Evolutionary conservation across 2,888 invertebrate genomes (phyloP).

Genomic region (Mamestra brassicae): DNA sequence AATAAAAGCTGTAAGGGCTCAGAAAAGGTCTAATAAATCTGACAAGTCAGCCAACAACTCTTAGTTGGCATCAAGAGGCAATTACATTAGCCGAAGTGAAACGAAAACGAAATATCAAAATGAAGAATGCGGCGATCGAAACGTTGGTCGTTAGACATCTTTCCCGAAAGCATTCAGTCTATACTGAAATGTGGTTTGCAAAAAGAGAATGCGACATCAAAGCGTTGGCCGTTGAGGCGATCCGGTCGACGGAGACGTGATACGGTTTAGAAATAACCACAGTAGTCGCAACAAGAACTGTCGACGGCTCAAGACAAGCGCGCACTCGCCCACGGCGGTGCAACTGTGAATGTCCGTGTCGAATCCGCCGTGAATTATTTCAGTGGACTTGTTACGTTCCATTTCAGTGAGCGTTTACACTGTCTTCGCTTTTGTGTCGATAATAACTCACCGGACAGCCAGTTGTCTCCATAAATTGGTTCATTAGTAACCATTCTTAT

Average conservation of each 20-base stretch:
- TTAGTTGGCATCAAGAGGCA: slow-evolving; percentile 60
- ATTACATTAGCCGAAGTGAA: slow-evolving; percentile 63
- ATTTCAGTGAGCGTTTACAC: slow-evolving; percentile 81
- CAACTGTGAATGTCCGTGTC: slow-evolving; percentile 81
- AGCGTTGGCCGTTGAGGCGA: slow-evolving; percentile 81
- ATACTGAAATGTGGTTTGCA: slow-evolving; percentile 87
- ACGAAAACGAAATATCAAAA: slow-evolving; percentile 71
- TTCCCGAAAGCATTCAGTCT: slow-evolving; percentile 88
- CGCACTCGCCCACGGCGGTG: slow-evolving; percentile 79
- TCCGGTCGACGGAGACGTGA: slow-evolving; percentile 86
- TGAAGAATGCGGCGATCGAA: slow-evolving; percentile 71
- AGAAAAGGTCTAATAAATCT: slow-evolving; percentile 53
- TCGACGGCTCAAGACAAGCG: slow-evolving; percentile 79
- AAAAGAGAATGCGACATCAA: slow-evolving; percentile 90
- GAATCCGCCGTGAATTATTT: slow-evolving; percentile 88
- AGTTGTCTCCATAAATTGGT: slow-evolving; percentile 82
- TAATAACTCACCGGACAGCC: slow-evolving; percentile 80
- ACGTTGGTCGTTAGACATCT: slow-evolving; percentile 78
- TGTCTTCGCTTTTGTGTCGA: slow-evolving; percentile 81
- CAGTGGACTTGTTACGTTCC: slow-evolving; percentile 82
- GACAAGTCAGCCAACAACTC: slow-evolving; percentile 43
- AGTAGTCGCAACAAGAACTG: slow-evolving; percentile 75
- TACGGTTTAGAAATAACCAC: slow-evolving; percentile 87
- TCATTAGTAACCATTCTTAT: slow-evolving; percentile 80
- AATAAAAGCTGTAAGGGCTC: slow-evolving; percentile 35